Base-by-base conservation (phyloP, 2,113 vertebrate genomes). In the Boulengeromyrus knoepffleri region DNA sequence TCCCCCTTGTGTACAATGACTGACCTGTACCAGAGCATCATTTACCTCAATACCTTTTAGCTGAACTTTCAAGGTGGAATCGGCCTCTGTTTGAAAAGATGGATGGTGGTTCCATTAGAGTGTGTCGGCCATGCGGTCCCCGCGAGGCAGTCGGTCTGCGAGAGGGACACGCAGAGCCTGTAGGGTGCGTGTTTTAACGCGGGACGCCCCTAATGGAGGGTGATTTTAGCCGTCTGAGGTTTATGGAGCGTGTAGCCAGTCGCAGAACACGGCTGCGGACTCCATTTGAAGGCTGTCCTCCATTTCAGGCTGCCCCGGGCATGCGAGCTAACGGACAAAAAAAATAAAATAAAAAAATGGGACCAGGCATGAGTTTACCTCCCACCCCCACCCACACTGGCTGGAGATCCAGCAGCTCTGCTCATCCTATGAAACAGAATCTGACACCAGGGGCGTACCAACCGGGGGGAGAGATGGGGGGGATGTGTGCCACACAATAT, bases 101-200 rank as follows among this genome's bases (percentile, higher is more conserved):
- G 17, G 31, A 80, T 42, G 62, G 24, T 52, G 56, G 89, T 42
- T 88, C 58, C 89, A 89, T 87, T 87, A 91, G 45, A 47, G 88
- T 90, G 58, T 58, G 87, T 58, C 24, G 27, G 85, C 87, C 56
- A 87, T 85, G 58, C 4, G 31, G 15, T 24, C n/a, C 49, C 49
- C 2, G 5, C 2, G 9, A 89, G 74, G 80, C n/a, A n/a, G n/a
- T 10, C 5, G 5, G n/a, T 52, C n/a, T 27, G 85, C 27, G 10
- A 50, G 50, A 45, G 39, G 19, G 70, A 12, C 31, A 80, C 12
- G 50, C 49, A 83, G 77, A 58, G 36, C 49, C 31, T n/a, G 49
- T 15, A 39, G n/a, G 42, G 70, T 39, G 2, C 19, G 46, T 47
- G 42, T 47, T 39, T 74, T 17, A 1, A 21, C 0, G 5, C 24